Evolutionary conservation across 2,888 invertebrate species (phyloP), one percentile per base, ranked within the genome.

Genomic region (Ormyrus nitidulus): DNA sequence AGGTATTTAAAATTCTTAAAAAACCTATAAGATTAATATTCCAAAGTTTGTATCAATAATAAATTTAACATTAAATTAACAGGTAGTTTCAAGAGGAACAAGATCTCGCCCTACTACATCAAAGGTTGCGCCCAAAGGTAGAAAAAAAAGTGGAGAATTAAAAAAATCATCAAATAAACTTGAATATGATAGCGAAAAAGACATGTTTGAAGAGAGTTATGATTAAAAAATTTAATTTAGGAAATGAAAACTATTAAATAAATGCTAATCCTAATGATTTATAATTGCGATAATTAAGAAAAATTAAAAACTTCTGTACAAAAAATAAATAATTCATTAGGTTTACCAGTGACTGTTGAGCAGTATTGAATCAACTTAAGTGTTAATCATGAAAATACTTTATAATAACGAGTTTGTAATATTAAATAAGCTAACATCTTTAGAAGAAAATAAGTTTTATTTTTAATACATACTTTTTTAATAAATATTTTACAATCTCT

Each of bases 61-160:
- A 13, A 48, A 61, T 48, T 61, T 69, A 81, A 5, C 68, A 68
- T 54, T 10, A 48, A 61, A 48, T 61, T 69, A 81, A 5, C 68
- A 88, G 89, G 66, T 88, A 11, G 59, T 84, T 77, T 74, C 82
- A 34, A 86, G 71, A 72, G 86, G 86, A 64, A 87, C 88, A 13
- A 86, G 77, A 75, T 85, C 87, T 13, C 84, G 88, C 19, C 86
- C 87, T 0, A 34, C 34, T 34, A 58, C 34, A 6, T 7, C 70
- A 68, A 81, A 79, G 64, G 9, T 71, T n/a, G 64, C 78, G 10
- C 64, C 44, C 19, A 82, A 19, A n/a, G 75, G 19, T 69, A 71
- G 69, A 48, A 71, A 78, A 80, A 83, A 66, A 53, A 11, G 19
- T 34, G 34, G 6, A 56, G 19, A 44, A 2, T 73, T 64, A n/a